phyloP scores from a whole-genome alignment of 1,140 invertebrate species.

The Caenorhabditis tropicalis region DNA sequence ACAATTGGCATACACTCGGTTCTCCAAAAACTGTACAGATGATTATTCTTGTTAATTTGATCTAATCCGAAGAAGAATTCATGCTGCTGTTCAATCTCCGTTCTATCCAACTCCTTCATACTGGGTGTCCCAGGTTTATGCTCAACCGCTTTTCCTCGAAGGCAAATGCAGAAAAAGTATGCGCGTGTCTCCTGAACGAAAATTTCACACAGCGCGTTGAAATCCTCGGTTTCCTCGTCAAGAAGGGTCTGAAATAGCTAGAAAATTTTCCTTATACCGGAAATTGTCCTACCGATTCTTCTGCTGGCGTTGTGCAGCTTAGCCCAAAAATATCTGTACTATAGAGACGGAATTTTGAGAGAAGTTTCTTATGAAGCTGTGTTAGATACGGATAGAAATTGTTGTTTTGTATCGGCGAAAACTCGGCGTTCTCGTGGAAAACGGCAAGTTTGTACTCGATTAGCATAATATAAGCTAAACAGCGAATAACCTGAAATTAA shows the following conservation, averaged over 20 bases:
- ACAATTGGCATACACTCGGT: background rate
- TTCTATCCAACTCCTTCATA: background rate
- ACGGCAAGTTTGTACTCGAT: background rate
- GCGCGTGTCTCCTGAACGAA: background rate
- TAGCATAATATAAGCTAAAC: background rate
- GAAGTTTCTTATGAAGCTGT: background rate
- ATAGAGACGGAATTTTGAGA: background rate
- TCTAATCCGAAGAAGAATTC: conserved; percentile 4
- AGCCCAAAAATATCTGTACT: background rate
- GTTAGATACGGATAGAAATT: background rate
- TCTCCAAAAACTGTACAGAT: background rate
- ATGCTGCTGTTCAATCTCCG: background rate
- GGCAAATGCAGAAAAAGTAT: background rate
- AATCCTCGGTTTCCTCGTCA: background rate
- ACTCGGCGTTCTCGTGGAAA: background rate
- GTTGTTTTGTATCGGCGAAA: background rate
- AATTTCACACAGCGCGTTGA: background rate
- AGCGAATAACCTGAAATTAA: background rate
- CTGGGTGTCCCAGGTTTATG: too few relatives aligned
- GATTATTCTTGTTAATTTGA: background rate
- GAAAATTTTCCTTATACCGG: too few relatives aligned
- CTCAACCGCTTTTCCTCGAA: background rate
- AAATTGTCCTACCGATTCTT: background rate
- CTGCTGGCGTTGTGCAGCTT: background rate
- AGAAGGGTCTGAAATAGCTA: background rate